These are phyloP conservation scores for Tetraneura akinire DNA, from an alignment of 1,140 invertebrate genomes.

Conservation along the genomic window DNA sequence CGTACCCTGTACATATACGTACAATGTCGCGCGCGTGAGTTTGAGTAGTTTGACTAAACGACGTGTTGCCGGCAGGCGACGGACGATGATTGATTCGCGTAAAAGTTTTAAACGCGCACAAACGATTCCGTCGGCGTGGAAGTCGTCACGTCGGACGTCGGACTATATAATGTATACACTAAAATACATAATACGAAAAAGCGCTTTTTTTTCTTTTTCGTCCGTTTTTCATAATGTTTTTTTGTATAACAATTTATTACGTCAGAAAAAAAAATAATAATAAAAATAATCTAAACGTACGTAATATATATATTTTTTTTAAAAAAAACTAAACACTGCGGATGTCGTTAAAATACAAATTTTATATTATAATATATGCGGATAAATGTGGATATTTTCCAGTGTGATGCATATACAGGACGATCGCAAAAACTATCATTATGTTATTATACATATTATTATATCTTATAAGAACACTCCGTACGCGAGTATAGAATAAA, in stretches of 20 bases:
- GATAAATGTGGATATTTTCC: no score
- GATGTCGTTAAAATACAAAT: conserved; percentile 10
- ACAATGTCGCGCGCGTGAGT: no score
- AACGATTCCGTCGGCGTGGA: not conserved
- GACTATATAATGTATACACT: not conserved
- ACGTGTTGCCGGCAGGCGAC: not conserved
- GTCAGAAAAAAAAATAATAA: no score
- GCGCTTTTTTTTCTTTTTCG: not conserved
- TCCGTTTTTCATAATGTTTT: not conserved
- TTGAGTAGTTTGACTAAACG: no score
- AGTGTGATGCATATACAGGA: no score
- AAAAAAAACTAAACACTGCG: not conserved
- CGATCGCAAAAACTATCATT: no score
- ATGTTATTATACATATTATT: no score
- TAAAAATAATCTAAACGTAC: no score
- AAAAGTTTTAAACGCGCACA: not conserved
- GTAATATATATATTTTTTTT: no score
- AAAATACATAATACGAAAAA: not conserved
- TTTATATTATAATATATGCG: not conserved
- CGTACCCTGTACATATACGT: no score
- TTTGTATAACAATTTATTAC: conserved; percentile 19
- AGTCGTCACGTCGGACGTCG: not conserved
- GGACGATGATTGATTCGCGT: conserved; percentile 13
- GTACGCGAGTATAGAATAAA: no score
- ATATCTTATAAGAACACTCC: no score